These are phyloP conservation scores for Hippoglossus hippoglossus DNA, from an alignment of 2,797 vertebrate species.

Conservation along the genomic window DNA sequence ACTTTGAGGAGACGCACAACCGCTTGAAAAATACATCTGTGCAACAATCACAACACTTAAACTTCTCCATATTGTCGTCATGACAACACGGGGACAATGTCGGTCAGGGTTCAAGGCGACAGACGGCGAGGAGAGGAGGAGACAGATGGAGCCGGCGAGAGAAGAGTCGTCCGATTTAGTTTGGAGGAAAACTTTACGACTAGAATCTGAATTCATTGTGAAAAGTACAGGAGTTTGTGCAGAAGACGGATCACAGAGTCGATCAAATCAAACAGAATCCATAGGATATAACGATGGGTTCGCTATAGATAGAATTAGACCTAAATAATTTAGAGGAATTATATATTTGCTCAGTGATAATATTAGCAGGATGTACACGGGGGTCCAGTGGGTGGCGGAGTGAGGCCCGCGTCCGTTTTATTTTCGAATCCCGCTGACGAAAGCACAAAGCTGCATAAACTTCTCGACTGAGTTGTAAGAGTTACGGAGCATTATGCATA, in stretches of 20 bases:
- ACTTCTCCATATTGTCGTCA: conserved; percentile 47
- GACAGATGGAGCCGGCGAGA: conserved; percentile 23
- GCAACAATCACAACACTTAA: conserved; percentile 51
- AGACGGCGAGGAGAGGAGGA: conserved; percentile 34
- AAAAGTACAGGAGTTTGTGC: conserved; percentile 3
- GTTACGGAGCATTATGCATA: conserved; percentile 48
- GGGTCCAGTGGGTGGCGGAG: not conserved
- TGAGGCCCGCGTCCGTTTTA: conserved; percentile 12
- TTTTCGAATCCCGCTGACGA: conserved; percentile 45
- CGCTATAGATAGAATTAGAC: not conserved
- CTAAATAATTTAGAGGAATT: conserved; percentile 39
- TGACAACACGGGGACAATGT: conserved; percentile 57
- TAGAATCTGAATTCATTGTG: conserved; percentile 6
- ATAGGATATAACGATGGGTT: not conserved
- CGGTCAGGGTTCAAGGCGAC: conserved; percentile 54
- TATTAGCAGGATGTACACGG: not conserved
- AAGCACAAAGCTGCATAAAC: conserved; percentile 52
- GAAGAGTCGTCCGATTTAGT: conserved; percentile 4
- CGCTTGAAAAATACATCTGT: conserved; percentile 14
- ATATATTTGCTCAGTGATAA: conserved; percentile 23
- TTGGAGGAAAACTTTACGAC: not conserved
- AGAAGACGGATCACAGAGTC: not conserved
- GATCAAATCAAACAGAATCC: not conserved
- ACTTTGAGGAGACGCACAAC: not conserved
- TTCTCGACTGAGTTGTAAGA: conserved; percentile 35